phyloP scores from a whole-genome alignment of 2,113 vertebrate genomes.

The Sebastes fasciatus region DNA sequence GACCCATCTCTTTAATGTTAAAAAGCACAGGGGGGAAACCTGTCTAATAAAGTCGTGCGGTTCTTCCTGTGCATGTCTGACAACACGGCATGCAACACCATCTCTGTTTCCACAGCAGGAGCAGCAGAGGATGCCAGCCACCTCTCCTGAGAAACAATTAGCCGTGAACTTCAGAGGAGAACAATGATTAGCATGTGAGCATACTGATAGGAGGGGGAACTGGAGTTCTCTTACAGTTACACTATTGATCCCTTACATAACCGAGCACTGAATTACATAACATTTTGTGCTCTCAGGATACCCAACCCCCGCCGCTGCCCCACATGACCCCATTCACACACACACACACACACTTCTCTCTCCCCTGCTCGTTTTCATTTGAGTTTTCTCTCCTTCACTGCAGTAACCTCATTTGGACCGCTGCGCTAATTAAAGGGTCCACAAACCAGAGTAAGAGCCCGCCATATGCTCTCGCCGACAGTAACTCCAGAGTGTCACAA shows the following conservation, averaged over 20 bases:
- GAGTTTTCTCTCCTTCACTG: slow-evolving; percentile 38
- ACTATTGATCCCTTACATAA: slow-evolving; percentile 76
- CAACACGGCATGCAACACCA: slow-evolving; percentile 57
- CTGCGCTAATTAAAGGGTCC: slow-evolving; percentile 72
- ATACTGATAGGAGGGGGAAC: background rate
- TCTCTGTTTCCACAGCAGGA: slow-evolving; percentile 57
- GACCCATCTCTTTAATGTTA: slow-evolving; percentile 35
- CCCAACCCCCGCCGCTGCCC: slow-evolving; percentile 21
- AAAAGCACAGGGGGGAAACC: slow-evolving; percentile 16
- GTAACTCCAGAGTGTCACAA: slow-evolving; percentile 62
- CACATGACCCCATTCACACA: slow-evolving; percentile 16
- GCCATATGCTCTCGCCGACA: slow-evolving; percentile 69
- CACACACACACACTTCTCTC: slow-evolving; percentile 3
- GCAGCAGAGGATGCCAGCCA: slow-evolving; percentile 58
- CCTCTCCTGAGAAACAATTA: slow-evolving; percentile 79
- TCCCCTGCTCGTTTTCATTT: slow-evolving; percentile 23
- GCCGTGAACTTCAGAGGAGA: slow-evolving; percentile 69
- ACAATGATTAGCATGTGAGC: slow-evolving; percentile 69
- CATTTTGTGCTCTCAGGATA: slow-evolving; percentile 35
- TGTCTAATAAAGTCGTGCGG: slow-evolving; percentile 26
- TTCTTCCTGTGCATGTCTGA: slow-evolving; percentile 47
- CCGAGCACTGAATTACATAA: slow-evolving; percentile 63
- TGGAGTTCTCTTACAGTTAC: slow-evolving; percentile 31
- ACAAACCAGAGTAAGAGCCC: slow-evolving; percentile 53
- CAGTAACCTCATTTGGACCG: slow-evolving; percentile 74